Evolutionary conservation across 1,140 invertebrate genomes (phyloP).

Genomic region (Hyposmocoma kahamanoa): DNA sequence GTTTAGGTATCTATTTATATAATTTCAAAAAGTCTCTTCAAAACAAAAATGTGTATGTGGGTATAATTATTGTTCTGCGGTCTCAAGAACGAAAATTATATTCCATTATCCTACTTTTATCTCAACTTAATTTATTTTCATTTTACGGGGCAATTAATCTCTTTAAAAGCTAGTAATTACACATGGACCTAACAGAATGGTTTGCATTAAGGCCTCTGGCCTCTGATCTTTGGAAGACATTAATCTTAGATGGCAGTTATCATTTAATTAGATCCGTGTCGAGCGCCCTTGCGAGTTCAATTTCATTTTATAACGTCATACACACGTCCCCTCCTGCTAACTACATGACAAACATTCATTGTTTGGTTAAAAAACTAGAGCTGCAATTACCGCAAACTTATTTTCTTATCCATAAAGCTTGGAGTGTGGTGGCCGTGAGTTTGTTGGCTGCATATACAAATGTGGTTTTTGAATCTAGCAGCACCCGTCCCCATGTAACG

Average conservation of each 20-base stretch:
- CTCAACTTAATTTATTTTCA: neutral
- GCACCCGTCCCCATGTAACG: slow-evolving; percentile 47
- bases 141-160: neutral
- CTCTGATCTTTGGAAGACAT: slow-evolving; percentile 54
- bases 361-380: slow-evolving; percentile 4
- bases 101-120: neutral
- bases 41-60: neutral
- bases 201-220: slow-evolving; percentile 45
- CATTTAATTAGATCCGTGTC: slow-evolving; percentile 70
- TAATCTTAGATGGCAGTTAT: slow-evolving; percentile 69
- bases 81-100: neutral
- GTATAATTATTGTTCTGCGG: neutral
- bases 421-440: slow-evolving; percentile 20
- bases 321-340: slow-evolving; percentile 60
- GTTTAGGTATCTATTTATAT: neutral
- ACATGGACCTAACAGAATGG: slow-evolving; percentile 19
- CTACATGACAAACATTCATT: slow-evolving; percentile 33
- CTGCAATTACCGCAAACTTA: no score
- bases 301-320: slow-evolving; percentile 73
- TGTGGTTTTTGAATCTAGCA: slow-evolving; percentile 30
- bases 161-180: slow-evolving; percentile 9
- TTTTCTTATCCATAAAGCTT: slow-evolving; percentile 22
- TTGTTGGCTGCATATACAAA: slow-evolving; percentile 21
- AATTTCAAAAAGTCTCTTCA: neutral
- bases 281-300: slow-evolving; percentile 67